Conservation (phyloP, 2,113 vertebrate genomes). For the Sylvietta virens region DNA sequence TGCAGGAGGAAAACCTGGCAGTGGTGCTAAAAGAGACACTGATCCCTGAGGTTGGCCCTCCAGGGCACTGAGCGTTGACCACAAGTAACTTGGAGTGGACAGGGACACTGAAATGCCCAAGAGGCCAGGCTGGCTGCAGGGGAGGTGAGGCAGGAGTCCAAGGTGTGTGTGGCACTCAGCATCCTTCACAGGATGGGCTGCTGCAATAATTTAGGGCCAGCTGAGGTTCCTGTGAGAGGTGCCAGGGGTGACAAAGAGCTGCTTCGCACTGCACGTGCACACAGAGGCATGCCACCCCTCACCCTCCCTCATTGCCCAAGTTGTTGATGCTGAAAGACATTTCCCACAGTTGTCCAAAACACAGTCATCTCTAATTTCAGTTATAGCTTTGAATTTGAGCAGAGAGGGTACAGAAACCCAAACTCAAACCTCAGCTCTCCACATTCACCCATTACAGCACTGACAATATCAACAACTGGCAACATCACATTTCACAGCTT, state of each 20-base stretch:
- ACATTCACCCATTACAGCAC: background rate
- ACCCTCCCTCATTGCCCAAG: background rate
- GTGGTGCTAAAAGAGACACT: background rate
- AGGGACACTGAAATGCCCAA: background rate
- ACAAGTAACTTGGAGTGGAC: background rate
- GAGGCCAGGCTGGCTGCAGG: background rate
- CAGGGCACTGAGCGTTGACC: background rate
- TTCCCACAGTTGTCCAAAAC: background rate
- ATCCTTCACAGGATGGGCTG: background rate
- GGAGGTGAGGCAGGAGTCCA: background rate
- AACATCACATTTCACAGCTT: background rate
- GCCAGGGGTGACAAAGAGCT: background rate
- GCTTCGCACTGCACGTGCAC: rapidly evolving
- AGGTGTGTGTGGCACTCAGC: rapidly evolving
- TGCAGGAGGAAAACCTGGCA: background rate
- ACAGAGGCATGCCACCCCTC: background rate
- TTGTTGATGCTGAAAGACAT: background rate
- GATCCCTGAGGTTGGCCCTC: background rate
- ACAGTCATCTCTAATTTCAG: background rate
- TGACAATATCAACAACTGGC: background rate
- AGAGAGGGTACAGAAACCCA: background rate
- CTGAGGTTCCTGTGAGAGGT: background rate
- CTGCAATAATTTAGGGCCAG: background rate
- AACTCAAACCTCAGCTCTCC: background rate
- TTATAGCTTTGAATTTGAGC: background rate